Percentiles rank a stretch among this genome's conserved stretches.
phyloP scores from a whole-genome alignment of 2,113 vertebrate genomes.

The Pseudorectes ferrugineus region DNA sequence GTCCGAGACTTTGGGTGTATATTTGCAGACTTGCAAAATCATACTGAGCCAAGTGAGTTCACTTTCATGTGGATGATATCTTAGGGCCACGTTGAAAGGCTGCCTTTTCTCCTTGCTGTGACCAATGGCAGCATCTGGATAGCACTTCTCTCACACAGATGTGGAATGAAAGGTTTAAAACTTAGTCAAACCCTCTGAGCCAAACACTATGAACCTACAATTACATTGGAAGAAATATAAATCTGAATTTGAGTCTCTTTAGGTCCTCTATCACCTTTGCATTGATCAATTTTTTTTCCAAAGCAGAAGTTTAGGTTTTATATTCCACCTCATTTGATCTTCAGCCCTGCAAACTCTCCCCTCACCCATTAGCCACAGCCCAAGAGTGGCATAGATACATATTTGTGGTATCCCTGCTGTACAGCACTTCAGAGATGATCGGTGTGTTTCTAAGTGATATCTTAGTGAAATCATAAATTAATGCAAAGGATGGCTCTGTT shows the following conservation, averaged over 20 bases:
- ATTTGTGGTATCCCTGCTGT: background rate
- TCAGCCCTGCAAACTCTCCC: background rate
- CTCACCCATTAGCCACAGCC: background rate
- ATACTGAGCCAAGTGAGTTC: background rate
- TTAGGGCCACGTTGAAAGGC: accelerated
- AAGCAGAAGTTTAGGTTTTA: background rate
- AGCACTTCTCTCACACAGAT: background rate
- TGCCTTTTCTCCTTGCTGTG: background rate
- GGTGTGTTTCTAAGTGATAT: background rate
- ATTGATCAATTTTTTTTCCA: background rate
- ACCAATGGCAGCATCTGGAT: background rate
- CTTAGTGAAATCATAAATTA: background rate
- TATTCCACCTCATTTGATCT: background rate
- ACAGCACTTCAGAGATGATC: background rate
- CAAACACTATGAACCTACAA: background rate
- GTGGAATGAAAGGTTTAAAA: background rate
- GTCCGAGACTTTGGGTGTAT: background rate
- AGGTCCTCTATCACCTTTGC: background rate
- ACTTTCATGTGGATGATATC: background rate
- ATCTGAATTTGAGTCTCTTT: background rate
- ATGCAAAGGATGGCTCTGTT: background rate
- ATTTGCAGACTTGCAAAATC: background rate
- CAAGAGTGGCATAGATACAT: background rate
- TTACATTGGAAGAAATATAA: background rate
- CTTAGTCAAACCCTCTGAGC: background rate